These are phyloP conservation scores for Clarias magur DNA, from an alignment of 2,113 vertebrate species.

Conservation along the genomic window DNA sequence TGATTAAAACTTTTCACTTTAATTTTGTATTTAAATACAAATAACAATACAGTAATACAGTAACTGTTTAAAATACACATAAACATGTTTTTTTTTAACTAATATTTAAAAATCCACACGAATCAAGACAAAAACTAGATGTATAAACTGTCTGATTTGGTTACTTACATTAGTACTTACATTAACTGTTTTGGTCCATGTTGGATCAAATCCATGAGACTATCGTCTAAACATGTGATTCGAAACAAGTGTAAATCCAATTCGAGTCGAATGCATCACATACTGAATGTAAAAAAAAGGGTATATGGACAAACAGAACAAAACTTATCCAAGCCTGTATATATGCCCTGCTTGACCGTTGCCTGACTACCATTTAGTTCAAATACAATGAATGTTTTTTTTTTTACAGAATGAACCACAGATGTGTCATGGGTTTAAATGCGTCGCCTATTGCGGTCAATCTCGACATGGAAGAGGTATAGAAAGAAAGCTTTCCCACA, in stretches of 20 bases:
- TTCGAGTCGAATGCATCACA: too few relatives aligned
- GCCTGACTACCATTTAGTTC: too few relatives aligned
- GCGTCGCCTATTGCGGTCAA: too few relatives aligned
- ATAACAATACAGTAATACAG: neutral
- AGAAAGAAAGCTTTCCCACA: too few relatives aligned
- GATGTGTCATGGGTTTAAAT: too few relatives aligned
- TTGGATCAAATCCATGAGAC: neutral
- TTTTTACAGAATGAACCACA: too few relatives aligned
- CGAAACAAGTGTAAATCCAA: neutral
- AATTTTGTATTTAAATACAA: neutral
- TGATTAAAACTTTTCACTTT: neutral
- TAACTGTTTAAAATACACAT: neutral
- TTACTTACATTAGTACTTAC: neutral
- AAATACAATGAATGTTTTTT: too few relatives aligned
- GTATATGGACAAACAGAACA: too few relatives aligned
- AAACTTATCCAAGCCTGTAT: too few relatives aligned
- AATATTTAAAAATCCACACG: neutral
- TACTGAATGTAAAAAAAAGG: too few relatives aligned
- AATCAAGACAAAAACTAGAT: neutral
- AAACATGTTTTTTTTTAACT: neutral
- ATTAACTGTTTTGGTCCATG: neutral
- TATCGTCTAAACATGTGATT: neutral
- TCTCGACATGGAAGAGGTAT: too few relatives aligned
- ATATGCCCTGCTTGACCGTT: too few relatives aligned
- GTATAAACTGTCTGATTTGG: neutral